Base-by-base conservation (phyloP, 2,797 vertebrate species). In the Artibeus lituratus region DNA sequence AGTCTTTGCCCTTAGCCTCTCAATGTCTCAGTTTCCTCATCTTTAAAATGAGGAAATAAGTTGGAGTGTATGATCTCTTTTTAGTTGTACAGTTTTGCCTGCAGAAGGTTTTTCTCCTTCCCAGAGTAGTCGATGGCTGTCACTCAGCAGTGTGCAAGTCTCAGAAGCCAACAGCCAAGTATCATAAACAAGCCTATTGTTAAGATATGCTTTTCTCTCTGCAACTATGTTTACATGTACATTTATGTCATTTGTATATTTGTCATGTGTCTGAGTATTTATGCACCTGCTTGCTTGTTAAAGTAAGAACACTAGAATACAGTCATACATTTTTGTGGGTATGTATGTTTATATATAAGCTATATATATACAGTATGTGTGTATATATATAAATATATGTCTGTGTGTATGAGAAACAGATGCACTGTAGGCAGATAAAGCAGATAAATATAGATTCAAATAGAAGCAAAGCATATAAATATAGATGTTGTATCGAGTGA, bases 371-470 rank as follows among this genome's bases (percentile, higher is more conserved):
- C 97, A 96, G 21, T 97, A 96, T 97, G 95, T 96, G 96, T 97
- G 81, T 97, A 97, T 98, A 97, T 98, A 96, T 98, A 98, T 98
- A 98, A 98, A 97, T 98, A 98, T 98, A 98, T 97, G 98, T 98
- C 98, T 98, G 98, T 98, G 98, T 98, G 96, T 98, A 98, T 98
- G 96, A 98, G 98, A 98, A 99, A 98, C 98, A 99, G 98, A 99
- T 98, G 98, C 98, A 98, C 97, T 97, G 98, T 98, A 98, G 98
- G 98, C 98, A 98, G 98, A 98, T 98, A 98, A 98, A 97, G 98
- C 95, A 98, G 98, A 98, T 98, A 98, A 98, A 98, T 99, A 98
- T 99, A 98, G 98, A 98, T 98, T 96, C 97, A 98, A 98, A 98
- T 98, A 98, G 98, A 98, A 98, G 98, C 98, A 98, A 98, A 98